These are phyloP conservation scores for Neotoxoptera formosana DNA, from an alignment of 1,140 invertebrate species.

Conservation along the genomic window DNA sequence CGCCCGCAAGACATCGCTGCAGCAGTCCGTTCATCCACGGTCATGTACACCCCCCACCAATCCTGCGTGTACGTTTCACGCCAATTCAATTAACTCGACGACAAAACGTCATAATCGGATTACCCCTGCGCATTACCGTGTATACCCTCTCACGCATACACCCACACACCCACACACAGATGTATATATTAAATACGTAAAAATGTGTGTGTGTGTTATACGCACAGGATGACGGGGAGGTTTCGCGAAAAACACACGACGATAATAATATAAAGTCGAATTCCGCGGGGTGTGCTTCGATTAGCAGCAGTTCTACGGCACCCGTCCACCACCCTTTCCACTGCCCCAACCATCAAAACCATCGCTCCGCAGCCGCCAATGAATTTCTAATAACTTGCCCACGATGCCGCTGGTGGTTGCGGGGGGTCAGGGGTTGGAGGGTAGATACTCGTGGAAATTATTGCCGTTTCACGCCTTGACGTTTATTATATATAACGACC, in stretches of 20 bases:
- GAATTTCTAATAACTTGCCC: constrained; percentile 54
- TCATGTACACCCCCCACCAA: background rate
- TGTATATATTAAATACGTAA: background rate
- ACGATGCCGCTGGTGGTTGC: background rate
- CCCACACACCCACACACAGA: background rate
- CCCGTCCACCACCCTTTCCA: background rate
- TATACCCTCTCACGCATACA: background rate
- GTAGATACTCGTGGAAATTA: background rate
- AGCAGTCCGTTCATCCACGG: background rate
- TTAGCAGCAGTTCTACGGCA: constrained; percentile 32
- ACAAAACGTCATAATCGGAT: constrained; percentile 57
- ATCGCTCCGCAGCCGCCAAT: constrained; percentile 7
- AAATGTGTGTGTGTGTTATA: background rate
- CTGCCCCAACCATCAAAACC: background rate
- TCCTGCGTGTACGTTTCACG: constrained; percentile 24
- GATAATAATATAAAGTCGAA: constrained; percentile 8
- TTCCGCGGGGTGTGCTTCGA: constrained; percentile 48
- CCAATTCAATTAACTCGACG: constrained; percentile 49
- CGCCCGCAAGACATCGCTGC: background rate
- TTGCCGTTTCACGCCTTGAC: constrained; percentile 31
- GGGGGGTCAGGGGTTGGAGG: background rate
- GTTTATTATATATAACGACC: constrained; percentile 20
- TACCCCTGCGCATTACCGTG: constrained; percentile 14
- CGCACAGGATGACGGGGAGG: background rate
- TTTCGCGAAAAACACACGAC: constrained; percentile 12